A percentile compares a stretch with the other conserved stretches of the same genome.
Conservation (phyloP, 2,113 vertebrate species). For the Coptodon rendalli region DNA sequence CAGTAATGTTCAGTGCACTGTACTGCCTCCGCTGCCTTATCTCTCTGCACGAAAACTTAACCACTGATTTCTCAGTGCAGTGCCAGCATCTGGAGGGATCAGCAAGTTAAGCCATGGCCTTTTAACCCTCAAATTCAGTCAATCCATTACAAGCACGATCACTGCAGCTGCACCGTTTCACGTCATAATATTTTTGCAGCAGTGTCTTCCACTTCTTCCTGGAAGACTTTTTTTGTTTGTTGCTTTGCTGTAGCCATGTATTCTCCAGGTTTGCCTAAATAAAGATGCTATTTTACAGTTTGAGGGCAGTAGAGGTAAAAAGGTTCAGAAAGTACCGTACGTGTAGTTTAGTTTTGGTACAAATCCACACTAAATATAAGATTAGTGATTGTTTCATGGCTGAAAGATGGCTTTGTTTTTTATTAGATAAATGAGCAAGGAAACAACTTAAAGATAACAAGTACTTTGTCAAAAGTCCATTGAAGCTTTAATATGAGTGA, state of each 20-base stretch:
- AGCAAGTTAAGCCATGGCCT: conserved; percentile 60
- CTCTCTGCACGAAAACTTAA: not conserved
- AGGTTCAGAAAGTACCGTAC: not conserved
- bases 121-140: conserved; percentile 60
- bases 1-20: not conserved
- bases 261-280: not conserved
- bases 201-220: not conserved
- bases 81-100: conserved; percentile 65
- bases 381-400: not conserved
- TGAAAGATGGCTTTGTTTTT: not conserved
- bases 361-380: not conserved
- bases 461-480: not conserved
- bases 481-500: not conserved
- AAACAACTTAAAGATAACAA: not conserved
- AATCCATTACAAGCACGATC: conserved; percentile 50
- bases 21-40: not conserved
- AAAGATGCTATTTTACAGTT: not conserved
- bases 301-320: not conserved
- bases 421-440: not conserved
- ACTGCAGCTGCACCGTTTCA: conserved; percentile 39
- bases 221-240: not conserved
- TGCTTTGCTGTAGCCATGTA: not conserved
- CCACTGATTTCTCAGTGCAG: not conserved
- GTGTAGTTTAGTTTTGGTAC: not conserved
- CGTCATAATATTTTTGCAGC: not conserved